Percentiles rank a stretch among this genome's conserved stretches.
Conservation (phyloP, 2,113 vertebrate genomes). For the Haplochromis vanheusdeni region DNA sequence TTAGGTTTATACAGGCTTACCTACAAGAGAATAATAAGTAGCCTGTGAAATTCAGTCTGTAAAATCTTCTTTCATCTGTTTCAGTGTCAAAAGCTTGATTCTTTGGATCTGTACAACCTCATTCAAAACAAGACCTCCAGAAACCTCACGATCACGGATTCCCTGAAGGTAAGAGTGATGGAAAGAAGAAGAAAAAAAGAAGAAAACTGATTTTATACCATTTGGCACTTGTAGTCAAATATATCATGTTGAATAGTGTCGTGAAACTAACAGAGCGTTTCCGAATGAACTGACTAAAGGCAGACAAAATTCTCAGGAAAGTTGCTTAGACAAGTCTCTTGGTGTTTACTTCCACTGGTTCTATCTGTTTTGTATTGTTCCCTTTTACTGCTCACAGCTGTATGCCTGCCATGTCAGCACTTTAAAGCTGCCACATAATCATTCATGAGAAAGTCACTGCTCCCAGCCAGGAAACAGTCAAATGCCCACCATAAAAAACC, state of each 20-base stretch:
- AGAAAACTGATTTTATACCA: neutral
- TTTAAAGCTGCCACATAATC: neutral
- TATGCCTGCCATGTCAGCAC: neutral
- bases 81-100: constrained; percentile 63
- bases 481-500: neutral
- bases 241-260: neutral
- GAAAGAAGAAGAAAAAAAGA: neutral
- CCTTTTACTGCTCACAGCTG: neutral
- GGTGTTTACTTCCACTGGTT: neutral
- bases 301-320: neutral
- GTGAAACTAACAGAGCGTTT: neutral
- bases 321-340: neutral
- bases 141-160: neutral
- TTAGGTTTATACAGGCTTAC: neutral
- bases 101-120: neutral
- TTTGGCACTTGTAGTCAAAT: neutral
- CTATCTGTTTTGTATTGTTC: neutral
- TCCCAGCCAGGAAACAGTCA: neutral
- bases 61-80: neutral
- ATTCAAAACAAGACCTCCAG: neutral
- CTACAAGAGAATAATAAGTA: neutral
- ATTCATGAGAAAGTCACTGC: neutral
- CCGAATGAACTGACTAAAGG: accelerated
- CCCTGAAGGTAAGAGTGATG: constrained; percentile 17
- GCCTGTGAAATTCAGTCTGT: neutral